Percentiles rank a stretch among this genome's conserved stretches.
phyloP scores from a whole-genome alignment of 2,888 invertebrate species.

The Ennomos fuscantarius region DNA sequence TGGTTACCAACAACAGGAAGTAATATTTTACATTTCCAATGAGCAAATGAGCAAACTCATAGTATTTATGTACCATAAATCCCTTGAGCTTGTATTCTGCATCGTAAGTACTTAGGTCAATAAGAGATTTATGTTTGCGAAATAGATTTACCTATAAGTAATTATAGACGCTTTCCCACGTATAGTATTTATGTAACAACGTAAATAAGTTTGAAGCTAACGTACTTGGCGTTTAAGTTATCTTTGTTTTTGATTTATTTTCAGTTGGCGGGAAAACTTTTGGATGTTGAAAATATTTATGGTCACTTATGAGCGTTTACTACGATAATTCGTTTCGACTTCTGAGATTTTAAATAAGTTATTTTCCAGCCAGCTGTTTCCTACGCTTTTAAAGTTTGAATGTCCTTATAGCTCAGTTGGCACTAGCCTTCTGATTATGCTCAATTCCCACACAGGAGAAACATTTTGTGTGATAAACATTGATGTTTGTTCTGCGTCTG shows the following conservation, averaged over 20 bases:
- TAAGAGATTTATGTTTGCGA: constrained; percentile 32
- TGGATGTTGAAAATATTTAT: constrained; percentile 17
- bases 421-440: too few species aligned
- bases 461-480: too few species aligned
- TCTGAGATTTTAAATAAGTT: not conserved
- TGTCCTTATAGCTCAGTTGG: too few species aligned
- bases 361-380: too few species aligned
- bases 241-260: constrained; percentile 24
- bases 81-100: too few species aligned
- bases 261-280: constrained; percentile 5
- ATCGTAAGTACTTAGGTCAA: constrained; percentile 21
- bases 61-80: too few species aligned
- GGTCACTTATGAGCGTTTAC: constrained; percentile 7
- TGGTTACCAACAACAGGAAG: too few species aligned
- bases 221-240: constrained; percentile 17
- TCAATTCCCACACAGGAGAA: too few species aligned
- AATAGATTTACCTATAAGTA: constrained; percentile 22
- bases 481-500: too few species aligned
- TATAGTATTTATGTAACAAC: constrained; percentile 25
- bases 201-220: constrained; percentile 22
- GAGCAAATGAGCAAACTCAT: too few species aligned
- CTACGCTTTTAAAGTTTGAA: too few species aligned
- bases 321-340: not conserved
- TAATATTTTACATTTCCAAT: too few species aligned
- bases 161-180: constrained; percentile 30